These are phyloP conservation scores for Helicorthomorpha holstii DNA, from an alignment of 1,140 invertebrate genomes.

Conservation along the genomic window DNA sequence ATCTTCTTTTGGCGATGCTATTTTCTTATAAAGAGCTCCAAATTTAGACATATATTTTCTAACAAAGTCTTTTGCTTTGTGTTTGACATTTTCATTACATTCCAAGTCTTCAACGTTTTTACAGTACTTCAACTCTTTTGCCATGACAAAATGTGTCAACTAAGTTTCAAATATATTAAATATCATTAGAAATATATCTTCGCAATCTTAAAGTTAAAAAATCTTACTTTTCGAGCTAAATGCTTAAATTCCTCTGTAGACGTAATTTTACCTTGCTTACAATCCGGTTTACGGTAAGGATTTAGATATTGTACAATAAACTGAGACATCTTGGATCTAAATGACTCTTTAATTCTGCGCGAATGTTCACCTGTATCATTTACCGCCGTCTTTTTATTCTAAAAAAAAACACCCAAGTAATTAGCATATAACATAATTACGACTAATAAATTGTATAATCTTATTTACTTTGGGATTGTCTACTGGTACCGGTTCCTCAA, in stretches of 20 bases:
- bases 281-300: constrained; percentile 68
- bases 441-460: no score
- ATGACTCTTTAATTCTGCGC: constrained; percentile 64
- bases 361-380: constrained; percentile 32
- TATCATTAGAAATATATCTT: no score
- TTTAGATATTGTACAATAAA: constrained; percentile 80
- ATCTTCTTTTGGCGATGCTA: constrained; percentile 3
- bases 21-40: constrained; percentile 33
- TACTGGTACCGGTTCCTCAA: no score
- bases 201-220: not conserved
- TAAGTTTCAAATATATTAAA: constrained; percentile 30
- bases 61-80: constrained; percentile 87
- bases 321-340: constrained; percentile 69
- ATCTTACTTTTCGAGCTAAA: constrained; percentile 73
- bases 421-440: no score
- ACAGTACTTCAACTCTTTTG: constrained; percentile 88
- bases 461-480: constrained; percentile 2
- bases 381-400: constrained; percentile 16
- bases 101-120: constrained; percentile 66
- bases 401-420: no score
- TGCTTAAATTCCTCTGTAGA: constrained; percentile 90
- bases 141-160: constrained; percentile 91
- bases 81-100: constrained; percentile 79
- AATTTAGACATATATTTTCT: constrained; percentile 92
- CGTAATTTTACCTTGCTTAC: constrained; percentile 64